These are phyloP conservation scores for Pseudococcus jackbeardsleyi DNA, from an alignment of 2,888 invertebrate genomes.

Conservation along the genomic window DNA sequence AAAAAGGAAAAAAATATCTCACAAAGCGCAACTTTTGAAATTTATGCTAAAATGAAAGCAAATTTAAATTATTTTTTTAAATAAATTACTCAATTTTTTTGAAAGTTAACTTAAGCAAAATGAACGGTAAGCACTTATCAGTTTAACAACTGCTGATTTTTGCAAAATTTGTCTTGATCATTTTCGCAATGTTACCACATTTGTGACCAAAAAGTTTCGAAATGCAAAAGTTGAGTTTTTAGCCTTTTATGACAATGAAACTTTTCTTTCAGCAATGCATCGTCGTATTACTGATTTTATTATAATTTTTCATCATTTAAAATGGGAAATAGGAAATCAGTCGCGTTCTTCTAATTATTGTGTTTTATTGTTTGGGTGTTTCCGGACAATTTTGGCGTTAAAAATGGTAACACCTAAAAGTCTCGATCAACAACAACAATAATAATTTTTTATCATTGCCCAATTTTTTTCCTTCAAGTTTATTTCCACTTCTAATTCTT, in stretches of 20 bases:
- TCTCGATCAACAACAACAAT: neutral
- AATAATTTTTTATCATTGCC: neutral
- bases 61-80: too few relatives aligned
- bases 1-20: too few relatives aligned
- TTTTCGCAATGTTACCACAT: neutral
- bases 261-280: too few relatives aligned
- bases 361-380: neutral
- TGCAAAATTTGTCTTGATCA: too few relatives aligned
- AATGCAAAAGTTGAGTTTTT: neutral
- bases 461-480: neutral
- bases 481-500: neutral
- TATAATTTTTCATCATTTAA: too few relatives aligned
- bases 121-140: too few relatives aligned
- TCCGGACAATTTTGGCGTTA: neutral
- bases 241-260: neutral
- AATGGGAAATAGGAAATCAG: neutral
- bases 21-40: too few relatives aligned
- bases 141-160: too few relatives aligned
- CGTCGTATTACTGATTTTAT: too few relatives aligned
- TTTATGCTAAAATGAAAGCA: too few relatives aligned
- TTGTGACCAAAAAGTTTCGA: neutral
- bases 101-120: too few relatives aligned
- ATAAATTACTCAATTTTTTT: too few relatives aligned
- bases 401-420: neutral
- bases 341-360: neutral